phyloP scores from a whole-genome alignment of 2,797 vertebrate species.

The Coilia nasus region DNA sequence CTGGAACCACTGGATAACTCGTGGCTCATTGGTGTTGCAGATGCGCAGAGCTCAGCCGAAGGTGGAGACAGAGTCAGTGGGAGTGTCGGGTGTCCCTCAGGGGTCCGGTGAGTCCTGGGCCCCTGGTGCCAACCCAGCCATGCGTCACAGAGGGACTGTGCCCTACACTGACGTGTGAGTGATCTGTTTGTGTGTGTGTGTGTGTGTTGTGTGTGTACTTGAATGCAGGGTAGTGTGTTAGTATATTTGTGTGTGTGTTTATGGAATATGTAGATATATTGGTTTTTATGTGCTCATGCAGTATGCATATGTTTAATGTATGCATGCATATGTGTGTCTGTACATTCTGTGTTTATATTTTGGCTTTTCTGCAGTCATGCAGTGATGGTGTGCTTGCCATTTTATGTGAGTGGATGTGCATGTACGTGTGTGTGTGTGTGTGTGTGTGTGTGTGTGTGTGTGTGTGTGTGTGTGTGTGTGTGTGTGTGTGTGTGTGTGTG shows the following conservation, averaged over 20 bases:
- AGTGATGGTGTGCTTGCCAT: neutral
- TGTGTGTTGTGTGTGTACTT: constrained; percentile 22
- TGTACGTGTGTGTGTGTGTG: neutral
- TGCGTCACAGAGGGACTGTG: constrained; percentile 61
- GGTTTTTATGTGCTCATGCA: neutral
- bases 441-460: constrained; percentile 62
- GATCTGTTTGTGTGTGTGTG: constrained; percentile 21
- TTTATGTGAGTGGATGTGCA: neutral
- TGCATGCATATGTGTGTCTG: neutral
- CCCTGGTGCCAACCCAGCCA: constrained; percentile 48
- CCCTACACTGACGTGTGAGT: constrained; percentile 73
- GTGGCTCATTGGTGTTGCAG: constrained; percentile 27
- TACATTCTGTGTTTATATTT: too few species aligned
- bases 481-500: neutral
- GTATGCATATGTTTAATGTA: neutral
- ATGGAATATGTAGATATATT: neutral
- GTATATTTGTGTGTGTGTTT: constrained; percentile 22
- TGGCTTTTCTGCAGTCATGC: too few species aligned
- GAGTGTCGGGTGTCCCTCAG: constrained; percentile 65
- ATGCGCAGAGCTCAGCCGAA: constrained; percentile 65
- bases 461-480: neutral
- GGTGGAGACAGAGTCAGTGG: constrained; percentile 70
- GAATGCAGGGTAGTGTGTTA: neutral
- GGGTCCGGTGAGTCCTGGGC: constrained; percentile 65
- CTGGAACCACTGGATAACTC: too few species aligned